Evolutionary conservation across 2,113 vertebrate genomes (phyloP).

Genomic region (Acinonyx jubatus): DNA sequence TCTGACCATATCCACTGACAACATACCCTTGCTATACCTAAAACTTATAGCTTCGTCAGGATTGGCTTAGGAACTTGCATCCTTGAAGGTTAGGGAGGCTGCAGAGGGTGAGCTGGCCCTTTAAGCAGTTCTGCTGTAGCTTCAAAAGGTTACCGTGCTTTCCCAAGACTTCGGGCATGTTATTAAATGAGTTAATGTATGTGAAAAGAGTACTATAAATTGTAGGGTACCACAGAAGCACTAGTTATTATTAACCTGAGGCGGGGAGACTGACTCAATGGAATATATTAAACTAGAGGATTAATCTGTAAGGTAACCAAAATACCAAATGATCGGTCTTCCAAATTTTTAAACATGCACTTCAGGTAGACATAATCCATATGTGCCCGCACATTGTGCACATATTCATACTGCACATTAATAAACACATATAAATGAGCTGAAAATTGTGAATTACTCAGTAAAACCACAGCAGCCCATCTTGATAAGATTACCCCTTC

Average conservation of each 20-base stretch:
- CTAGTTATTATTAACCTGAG: not conserved
- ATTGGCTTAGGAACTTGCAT: not conserved
- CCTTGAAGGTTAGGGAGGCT: not conserved
- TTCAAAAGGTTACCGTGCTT: not conserved
- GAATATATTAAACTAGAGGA: not conserved
- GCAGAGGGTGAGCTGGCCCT: not conserved
- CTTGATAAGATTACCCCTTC: conserved; percentile 67
- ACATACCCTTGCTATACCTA: not conserved
- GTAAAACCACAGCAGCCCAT: conserved; percentile 63
- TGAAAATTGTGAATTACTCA: conserved; percentile 49
- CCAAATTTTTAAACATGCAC: not conserved
- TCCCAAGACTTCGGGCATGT: not conserved
- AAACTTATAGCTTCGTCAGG: not conserved
- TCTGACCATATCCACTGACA: not conserved
- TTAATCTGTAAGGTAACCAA: not conserved
- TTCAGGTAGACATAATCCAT: not conserved
- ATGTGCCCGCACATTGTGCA: not conserved
- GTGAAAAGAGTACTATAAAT: not conserved
- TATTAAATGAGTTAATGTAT: not conserved
- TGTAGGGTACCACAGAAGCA: not conserved
- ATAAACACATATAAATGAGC: conserved; percentile 56
- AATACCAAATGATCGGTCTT: conserved; percentile 10
- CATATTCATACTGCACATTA: conserved; percentile 25
- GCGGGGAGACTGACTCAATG: not conserved
- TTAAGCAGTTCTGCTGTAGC: not conserved